These are phyloP conservation scores for Drosophila sturtevanti DNA, from an alignment of 1,140 invertebrate species.

Conservation along the genomic window DNA sequence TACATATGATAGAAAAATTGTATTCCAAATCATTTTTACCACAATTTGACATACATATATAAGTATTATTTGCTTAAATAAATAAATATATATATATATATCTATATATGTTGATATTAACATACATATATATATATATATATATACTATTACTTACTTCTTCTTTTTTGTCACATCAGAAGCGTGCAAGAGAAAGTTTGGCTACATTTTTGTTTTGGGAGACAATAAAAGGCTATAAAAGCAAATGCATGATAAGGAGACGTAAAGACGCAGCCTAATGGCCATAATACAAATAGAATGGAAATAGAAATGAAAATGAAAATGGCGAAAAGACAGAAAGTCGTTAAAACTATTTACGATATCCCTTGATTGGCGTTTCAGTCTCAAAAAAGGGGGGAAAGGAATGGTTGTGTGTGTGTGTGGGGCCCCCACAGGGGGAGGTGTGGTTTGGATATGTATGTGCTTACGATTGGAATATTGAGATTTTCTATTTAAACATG, in stretches of 20 bases:
- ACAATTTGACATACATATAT: slow-evolving; percentile 5
- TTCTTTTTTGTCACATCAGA: slow-evolving; percentile 13
- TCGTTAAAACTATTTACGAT: slow-evolving; percentile 9
- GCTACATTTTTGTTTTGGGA: not conserved
- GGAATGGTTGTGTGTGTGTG: too few species aligned
- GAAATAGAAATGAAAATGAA: not conserved
- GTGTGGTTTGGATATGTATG: not conserved
- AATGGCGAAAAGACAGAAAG: slow-evolving; percentile 6
- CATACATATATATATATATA: not conserved
- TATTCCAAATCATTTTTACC: slow-evolving; percentile 7
- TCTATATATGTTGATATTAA: not conserved
- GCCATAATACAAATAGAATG: not conserved
- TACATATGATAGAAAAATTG: not conserved
- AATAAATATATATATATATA: not conserved
- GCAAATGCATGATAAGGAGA: slow-evolving; percentile 33
- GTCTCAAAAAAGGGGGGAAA: too few species aligned
- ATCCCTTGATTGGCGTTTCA: not conserved
- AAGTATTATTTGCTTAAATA: not conserved
- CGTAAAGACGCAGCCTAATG: slow-evolving; percentile 22
- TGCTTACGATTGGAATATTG: not conserved
- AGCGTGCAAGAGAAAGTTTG: slow-evolving; percentile 10
- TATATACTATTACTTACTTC: not conserved
- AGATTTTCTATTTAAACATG: not conserved
- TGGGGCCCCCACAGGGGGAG: too few species aligned
- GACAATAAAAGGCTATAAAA: slow-evolving; percentile 21